Conservation (phyloP, 2,888 invertebrate genomes). For the Eulithis testata region DNA sequence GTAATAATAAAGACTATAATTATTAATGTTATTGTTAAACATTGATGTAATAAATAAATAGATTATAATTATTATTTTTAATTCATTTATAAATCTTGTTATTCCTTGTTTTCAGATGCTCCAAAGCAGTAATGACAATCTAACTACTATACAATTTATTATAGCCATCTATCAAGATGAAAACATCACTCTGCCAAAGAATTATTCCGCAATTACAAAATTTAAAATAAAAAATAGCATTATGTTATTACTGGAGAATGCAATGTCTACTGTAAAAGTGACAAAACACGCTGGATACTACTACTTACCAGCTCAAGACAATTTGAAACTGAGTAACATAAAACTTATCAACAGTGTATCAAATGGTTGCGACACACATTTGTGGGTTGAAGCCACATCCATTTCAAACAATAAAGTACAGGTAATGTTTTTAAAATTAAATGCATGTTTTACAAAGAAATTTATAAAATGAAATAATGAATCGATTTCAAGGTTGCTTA, state of each 20-base stretch:
- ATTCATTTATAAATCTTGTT: too few species aligned
- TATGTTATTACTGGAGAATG: not conserved
- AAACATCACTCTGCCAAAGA: not conserved
- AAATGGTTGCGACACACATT: not conserved
- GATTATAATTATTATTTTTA: too few species aligned
- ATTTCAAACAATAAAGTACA: not conserved
- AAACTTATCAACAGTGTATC: not conserved
- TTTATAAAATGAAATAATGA: not conserved
- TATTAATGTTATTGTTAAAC: too few species aligned
- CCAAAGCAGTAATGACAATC: not conserved
- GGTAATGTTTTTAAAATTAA: not conserved
- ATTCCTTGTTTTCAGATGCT: too few species aligned
- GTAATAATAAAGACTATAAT: too few species aligned
- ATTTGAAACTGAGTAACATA: not conserved
- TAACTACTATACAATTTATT: not conserved
- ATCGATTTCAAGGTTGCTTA: constrained; percentile 4
- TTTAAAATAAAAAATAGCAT: not conserved
- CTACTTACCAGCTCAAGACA: not conserved
- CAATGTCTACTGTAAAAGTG: not conserved
- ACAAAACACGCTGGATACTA: not conserved
- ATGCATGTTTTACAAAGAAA: not conserved
- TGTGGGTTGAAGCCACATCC: not conserved
- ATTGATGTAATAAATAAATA: too few species aligned
- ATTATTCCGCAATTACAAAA: not conserved
- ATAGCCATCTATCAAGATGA: not conserved